A percentile compares a stretch with the other conserved stretches of the same genome.
These are phyloP conservation scores for Cyclargus thomasi DNA, from an alignment of 1,140 invertebrate genomes.

Conservation along the genomic window DNA sequence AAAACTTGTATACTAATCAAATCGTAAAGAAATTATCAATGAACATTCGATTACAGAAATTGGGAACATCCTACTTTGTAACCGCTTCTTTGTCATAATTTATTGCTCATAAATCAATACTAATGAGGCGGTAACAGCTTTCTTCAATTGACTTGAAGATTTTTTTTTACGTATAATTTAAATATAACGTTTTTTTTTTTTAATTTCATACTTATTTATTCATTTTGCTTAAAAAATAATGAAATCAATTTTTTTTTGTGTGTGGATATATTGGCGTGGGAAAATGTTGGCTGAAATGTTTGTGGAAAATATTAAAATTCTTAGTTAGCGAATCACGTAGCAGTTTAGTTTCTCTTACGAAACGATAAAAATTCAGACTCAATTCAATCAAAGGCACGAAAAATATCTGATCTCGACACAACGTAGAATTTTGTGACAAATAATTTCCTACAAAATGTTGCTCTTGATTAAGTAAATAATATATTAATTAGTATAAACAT, in stretches of 20 bases:
- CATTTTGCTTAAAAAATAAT: too few species aligned
- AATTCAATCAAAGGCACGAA: neutral
- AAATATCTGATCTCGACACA: neutral
- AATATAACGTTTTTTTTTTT: too few species aligned
- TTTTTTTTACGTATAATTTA: too few species aligned
- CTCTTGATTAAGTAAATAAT: neutral
- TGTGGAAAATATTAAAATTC: neutral
- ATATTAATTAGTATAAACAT: neutral
- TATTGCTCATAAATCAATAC: neutral
- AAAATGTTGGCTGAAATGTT: too few species aligned
- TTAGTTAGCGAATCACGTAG: neutral
- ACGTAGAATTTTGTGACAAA: neutral
- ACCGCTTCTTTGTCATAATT: neutral
- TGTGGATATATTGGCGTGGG: too few species aligned
- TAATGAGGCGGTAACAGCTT: neutral
- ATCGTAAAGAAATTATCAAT: neutral
- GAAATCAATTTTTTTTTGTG: too few species aligned
- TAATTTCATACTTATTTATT: too few species aligned
- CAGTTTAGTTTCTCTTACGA: neutral
- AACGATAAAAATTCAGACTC: neutral
- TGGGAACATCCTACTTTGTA: neutral
- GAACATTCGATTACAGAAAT: neutral
- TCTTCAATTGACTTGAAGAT: neutral
- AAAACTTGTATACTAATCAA: neutral
- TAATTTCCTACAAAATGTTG: neutral